A percentile compares a stretch with the other conserved stretches of the same genome.
Evolutionary conservation across 2,888 invertebrate species (phyloP).

Genomic region (Atethmia centrago): DNA sequence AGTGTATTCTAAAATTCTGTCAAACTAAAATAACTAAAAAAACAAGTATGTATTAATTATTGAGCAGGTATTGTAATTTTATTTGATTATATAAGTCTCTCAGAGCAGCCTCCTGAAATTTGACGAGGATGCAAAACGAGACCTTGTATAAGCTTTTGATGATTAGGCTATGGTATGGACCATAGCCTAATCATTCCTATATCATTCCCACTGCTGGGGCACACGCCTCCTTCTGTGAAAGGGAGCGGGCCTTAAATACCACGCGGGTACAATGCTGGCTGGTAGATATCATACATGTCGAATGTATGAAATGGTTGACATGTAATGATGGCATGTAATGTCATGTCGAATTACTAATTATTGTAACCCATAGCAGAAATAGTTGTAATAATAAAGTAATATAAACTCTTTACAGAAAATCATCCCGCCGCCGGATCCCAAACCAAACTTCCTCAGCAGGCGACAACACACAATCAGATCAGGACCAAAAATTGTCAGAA

Average conservation of each 20-base stretch:
- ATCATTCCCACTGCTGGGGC: background rate
- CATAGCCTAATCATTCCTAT: background rate
- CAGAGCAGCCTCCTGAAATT: no score
- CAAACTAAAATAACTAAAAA: no score
- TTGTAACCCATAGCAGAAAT: background rate
- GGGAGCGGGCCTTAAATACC: background rate
- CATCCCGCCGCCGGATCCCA: background rate
- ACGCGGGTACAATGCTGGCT: background rate
- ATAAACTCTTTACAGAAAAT: constrained; percentile 37
- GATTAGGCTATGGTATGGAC: no score
- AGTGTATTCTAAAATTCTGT: no score
- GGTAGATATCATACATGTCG: no score
- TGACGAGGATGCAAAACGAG: no score
- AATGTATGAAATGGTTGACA: no score
- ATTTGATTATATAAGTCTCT: no score
- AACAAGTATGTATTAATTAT: no score
- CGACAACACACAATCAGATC: constrained; percentile 63
- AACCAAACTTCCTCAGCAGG: constrained; percentile 55
- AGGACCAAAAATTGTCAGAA: constrained; percentile 51
- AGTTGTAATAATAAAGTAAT: background rate
- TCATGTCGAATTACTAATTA: background rate
- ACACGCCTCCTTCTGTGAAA: background rate
- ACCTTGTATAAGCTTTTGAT: no score
- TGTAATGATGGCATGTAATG: no score
- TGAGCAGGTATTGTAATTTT: no score